These are phyloP conservation scores for Sepiola atlantica DNA, from an alignment of 2,888 invertebrate genomes.

Conservation along the genomic window DNA sequence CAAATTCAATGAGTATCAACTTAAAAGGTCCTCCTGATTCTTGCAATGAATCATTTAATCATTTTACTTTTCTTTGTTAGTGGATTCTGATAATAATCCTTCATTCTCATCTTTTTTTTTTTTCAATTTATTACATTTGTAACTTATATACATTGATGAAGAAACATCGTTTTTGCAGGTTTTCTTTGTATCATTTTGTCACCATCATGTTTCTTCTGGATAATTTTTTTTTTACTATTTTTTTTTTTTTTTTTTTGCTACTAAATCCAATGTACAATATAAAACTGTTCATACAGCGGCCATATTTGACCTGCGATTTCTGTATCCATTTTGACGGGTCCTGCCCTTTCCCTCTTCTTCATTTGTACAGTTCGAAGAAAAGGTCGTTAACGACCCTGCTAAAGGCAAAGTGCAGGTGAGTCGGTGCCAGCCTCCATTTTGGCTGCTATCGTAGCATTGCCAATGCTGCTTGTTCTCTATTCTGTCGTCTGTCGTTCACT, in stretches of 20 bases:
- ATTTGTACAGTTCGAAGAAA: conserved; percentile 46
- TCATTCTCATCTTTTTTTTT: background rate
- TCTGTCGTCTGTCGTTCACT: conserved; percentile 38
- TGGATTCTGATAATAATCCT: background rate
- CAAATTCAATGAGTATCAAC: background rate
- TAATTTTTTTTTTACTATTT: background rate
- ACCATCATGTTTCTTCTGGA: background rate
- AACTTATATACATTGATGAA: conserved; percentile 18
- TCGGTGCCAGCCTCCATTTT: conserved; percentile 14
- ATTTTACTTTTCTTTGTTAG: background rate
- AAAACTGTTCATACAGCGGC: conserved; percentile 40
- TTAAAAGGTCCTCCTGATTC: background rate
- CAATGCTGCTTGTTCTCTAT: conserved; percentile 40
- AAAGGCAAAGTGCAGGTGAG: conserved; percentile 47
- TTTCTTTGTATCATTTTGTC: background rate
- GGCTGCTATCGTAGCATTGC: conserved; percentile 39
- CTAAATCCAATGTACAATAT: background rate
- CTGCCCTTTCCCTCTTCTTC: conserved; percentile 42
- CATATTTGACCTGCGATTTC: conserved; percentile 19
- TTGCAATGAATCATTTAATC: background rate
- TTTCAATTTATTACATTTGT: background rate
- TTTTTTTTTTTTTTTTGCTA: background rate
- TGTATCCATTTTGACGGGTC: conserved; percentile 39
- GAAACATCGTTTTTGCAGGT: background rate
- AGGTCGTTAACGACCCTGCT: conserved; percentile 42